Evolutionary conservation across 30 jellyfish, hydroid and myxozoan species (phyloP).

Genomic region (Aurelia sp.): DNA sequence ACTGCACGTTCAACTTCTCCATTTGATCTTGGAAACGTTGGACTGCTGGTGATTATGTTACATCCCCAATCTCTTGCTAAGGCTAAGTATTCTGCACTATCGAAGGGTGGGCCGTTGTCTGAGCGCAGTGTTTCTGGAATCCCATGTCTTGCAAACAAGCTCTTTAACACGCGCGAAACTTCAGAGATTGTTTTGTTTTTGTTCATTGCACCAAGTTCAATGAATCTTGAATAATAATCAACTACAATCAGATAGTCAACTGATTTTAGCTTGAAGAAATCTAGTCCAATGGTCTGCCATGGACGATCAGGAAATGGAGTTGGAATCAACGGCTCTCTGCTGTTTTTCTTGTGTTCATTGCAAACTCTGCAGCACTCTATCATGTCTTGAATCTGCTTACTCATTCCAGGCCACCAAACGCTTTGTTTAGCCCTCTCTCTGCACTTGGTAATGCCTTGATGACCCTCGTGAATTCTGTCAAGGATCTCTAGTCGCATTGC

Average conservation of each 20-base stretch:
- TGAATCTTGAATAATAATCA: constrained; percentile 34
- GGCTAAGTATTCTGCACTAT: constrained; percentile 16
- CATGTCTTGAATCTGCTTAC: constrained; percentile 51
- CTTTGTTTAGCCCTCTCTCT: constrained; percentile 34
- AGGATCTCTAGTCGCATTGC: constrained; percentile 31
- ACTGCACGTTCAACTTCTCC: constrained; percentile 76
- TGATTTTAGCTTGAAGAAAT: constrained; percentile 36
- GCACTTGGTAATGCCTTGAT: constrained; percentile 63
- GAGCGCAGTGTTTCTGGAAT: constrained; percentile 59
- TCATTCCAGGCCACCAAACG: constrained; percentile 73
- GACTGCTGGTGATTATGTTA: constrained; percentile 44
- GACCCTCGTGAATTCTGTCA: constrained; percentile 63
- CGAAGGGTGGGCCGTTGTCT: constrained; percentile 63
- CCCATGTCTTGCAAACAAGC: constrained; percentile 51
- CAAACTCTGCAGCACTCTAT: constrained; percentile 46
- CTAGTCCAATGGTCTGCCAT: constrained; percentile 59
- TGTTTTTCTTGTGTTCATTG: constrained; percentile 17
- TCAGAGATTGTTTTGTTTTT: constrained; percentile 25
- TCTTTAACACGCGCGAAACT: constrained; percentile 18
- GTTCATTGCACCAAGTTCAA: constrained; percentile 54
- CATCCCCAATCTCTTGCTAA: constrained; percentile 51
- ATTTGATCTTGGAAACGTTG: constrained; percentile 49
- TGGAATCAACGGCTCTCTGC: constrained; percentile 27
- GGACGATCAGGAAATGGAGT: constrained; percentile 59
- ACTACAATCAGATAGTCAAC: constrained; percentile 32